Evolutionary conservation across 2,888 invertebrate species (phyloP).

Genomic region (Pseudanteris insignis): DNA sequence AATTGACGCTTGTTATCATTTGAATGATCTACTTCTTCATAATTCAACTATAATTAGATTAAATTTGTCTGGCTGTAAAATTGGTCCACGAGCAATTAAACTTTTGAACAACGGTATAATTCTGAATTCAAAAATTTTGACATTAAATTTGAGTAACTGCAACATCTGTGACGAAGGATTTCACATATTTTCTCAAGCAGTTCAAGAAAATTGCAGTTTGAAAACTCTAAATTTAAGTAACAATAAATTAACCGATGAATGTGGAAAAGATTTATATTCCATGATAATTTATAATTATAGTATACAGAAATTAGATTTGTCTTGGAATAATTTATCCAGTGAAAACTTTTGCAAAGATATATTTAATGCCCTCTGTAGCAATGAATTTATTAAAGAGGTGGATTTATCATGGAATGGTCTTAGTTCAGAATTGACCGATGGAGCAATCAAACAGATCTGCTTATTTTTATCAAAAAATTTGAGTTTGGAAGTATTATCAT

Average conservation of each 20-base stretch:
- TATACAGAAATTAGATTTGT: slow-evolving; percentile 29
- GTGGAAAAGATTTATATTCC: slow-evolving; percentile 19
- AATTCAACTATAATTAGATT: slow-evolving; percentile 18
- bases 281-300: slow-evolving; percentile 22
- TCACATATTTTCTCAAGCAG: slow-evolving; percentile 8
- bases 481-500: slow-evolving; percentile 49
- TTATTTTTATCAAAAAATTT: slow-evolving; percentile 45
- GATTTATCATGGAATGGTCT: slow-evolving; percentile 66
- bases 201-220: slow-evolving; percentile 21
- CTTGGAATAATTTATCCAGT: slow-evolving; percentile 25
- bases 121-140: slow-evolving; percentile 8
- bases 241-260: slow-evolving; percentile 16
- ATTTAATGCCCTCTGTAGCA: slow-evolving; percentile 59
- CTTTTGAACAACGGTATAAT: slow-evolving; percentile 12
- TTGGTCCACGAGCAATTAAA: slow-evolving; percentile 12
- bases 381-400: slow-evolving; percentile 43
- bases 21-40: slow-evolving; percentile 16
- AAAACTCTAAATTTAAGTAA: slow-evolving; percentile 7
- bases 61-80: slow-evolving; percentile 30
- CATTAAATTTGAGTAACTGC: slow-evolving; percentile 28
- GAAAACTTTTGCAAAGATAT: slow-evolving; percentile 56
- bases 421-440: slow-evolving; percentile 46
- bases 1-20: slow-evolving; percentile 21
- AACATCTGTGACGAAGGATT: slow-evolving; percentile 24
- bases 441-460: slow-evolving; percentile 43